phyloP scores from a whole-genome alignment of 2,888 invertebrate species.

The Melanostoma mellinum region DNA sequence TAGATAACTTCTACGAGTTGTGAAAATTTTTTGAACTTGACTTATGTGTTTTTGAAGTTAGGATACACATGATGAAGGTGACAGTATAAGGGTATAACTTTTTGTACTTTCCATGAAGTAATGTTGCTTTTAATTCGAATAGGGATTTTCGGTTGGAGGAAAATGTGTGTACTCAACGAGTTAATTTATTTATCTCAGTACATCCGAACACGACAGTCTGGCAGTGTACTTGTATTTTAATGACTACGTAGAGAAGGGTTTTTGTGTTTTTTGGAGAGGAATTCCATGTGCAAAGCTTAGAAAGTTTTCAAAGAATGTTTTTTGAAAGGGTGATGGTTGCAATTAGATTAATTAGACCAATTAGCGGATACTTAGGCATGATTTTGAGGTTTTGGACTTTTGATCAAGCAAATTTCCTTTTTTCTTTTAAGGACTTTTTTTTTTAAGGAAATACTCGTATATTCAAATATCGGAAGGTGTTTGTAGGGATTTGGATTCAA shows the following conservation, averaged over 20 bases:
- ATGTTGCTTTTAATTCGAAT: constrained; percentile 24
- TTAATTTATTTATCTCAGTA: constrained; percentile 13
- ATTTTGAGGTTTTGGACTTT: too few species aligned
- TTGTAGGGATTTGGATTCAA: too few species aligned
- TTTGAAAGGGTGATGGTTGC: too few species aligned
- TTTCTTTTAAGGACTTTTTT: too few species aligned
- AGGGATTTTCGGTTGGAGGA: constrained; percentile 20
- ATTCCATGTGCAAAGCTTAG: too few species aligned
- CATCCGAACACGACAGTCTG: background rate
- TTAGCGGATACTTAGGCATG: too few species aligned
- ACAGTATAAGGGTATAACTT: background rate
- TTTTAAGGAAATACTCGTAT: too few species aligned
- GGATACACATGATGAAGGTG: background rate
- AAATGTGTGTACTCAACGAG: constrained; percentile 11
- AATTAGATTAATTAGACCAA: too few species aligned
- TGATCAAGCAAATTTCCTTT: too few species aligned
- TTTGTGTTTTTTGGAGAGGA: too few species aligned
- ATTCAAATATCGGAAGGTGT: too few species aligned
- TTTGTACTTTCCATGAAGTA: constrained; percentile 15
- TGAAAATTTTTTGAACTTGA: constrained; percentile 19
- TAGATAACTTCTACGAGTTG: constrained; percentile 33
- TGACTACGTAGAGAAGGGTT: background rate
- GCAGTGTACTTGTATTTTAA: background rate
- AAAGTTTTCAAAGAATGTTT: too few species aligned
- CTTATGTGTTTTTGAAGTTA: constrained; percentile 1